These are phyloP conservation scores for Myrmophylax atrothorax DNA, from an alignment of 2,113 vertebrate genomes.

Conservation along the genomic window DNA sequence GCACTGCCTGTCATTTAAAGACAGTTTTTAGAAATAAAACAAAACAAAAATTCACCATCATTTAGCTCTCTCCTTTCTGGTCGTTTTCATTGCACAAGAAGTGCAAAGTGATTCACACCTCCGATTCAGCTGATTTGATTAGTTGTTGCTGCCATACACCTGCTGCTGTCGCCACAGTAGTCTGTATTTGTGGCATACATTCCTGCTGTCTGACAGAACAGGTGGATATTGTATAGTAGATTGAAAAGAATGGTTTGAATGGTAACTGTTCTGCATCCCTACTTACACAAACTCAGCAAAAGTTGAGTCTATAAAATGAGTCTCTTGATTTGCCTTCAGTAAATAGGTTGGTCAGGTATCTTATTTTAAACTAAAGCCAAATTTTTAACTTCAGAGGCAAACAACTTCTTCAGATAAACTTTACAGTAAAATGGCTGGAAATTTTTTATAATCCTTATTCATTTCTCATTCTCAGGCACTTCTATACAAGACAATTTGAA, in stretches of 20 bases:
- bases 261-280: constrained; percentile 52
- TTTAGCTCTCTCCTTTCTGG: constrained; percentile 9
- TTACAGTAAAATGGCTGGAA: not conserved
- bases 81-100: not conserved
- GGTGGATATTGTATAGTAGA: constrained; percentile 56
- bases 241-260: constrained; percentile 61
- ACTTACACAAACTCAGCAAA: constrained; percentile 19
- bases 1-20: not conserved
- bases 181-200: constrained; percentile 39
- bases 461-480: not conserved
- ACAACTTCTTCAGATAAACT: not conserved
- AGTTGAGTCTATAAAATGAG: not conserved
- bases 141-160: constrained; percentile 55
- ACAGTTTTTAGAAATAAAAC: constrained; percentile 17
- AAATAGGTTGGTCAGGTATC: not conserved
- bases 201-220: constrained; percentile 55
- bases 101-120: constrained; percentile 19
- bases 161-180: constrained; percentile 58
- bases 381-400: not conserved
- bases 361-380: not conserved
- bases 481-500: not conserved
- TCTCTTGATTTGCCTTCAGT: not conserved
- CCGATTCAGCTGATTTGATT: constrained; percentile 47
- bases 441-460: not conserved
- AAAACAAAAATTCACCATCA: not conserved